Evolutionary conservation across 2,888 invertebrate species (phyloP), one percentile per base, ranked within the genome.

Genomic region (Pyrochroa serraticornis): DNA sequence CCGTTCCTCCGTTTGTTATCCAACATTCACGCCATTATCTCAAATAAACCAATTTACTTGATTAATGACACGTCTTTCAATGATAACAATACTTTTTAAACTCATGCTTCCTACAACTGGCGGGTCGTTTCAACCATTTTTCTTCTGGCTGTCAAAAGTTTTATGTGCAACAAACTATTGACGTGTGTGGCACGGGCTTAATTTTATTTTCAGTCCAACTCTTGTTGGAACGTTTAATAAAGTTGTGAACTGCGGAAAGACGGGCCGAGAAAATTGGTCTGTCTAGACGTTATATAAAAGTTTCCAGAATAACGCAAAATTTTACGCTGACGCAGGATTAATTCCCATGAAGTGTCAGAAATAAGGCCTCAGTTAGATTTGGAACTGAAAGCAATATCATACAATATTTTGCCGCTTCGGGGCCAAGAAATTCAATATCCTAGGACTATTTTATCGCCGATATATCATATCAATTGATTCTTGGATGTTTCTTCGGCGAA

Each of bases 391-490:
- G 22, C 22, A 22, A 22, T 22, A 22, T 22, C 22, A 22, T 22
- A 5, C 22, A 22, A 22, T 22, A 22, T 22, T 22, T 22, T 22
- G 22, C 22, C 22, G 22, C 22, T 22, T 22, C 22, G 22, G 22
- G 22, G 22, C 22, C 12, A 36, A 22, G 22, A 52, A 64, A 64
- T 64, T 59, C 61, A 61, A 56, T 59, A 54, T 57, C 54, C 57
- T 44, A 48, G 50, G 46, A 13, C 53, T 45, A 60, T 51, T 62
- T 64, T 64, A 64, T 60, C 43, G 60, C 43, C 58, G 49, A 53
- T 62, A 64, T 61, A 57, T 64, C 64, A 62, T 64, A 59, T 43
- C 62, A 60, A 64, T 64, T 64, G 64, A 64, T 64, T 62, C 60
- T 56, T 58, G 64, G 51, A 58, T 60, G 61, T 64, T 60, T 60